phyloP scores from a whole-genome alignment of 1,140 invertebrate species.

The Stegodyphus mimosarum region DNA sequence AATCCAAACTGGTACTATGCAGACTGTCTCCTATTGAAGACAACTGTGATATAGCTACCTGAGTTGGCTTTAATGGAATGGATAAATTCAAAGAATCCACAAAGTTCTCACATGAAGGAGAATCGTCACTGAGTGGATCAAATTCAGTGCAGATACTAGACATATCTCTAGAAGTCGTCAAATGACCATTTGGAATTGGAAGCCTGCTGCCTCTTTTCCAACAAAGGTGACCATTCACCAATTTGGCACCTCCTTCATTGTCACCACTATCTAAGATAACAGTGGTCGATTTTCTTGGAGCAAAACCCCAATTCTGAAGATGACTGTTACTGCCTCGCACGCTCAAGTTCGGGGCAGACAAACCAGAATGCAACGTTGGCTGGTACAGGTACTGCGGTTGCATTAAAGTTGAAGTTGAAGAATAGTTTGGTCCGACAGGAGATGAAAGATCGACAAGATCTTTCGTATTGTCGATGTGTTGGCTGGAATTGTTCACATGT shows the following conservation, averaged over 20 bases:
- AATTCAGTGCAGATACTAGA: conserved; percentile 56
- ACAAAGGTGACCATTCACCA: conserved; percentile 52
- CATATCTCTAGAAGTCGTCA: conserved; percentile 8
- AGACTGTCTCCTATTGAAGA: conserved; percentile 57
- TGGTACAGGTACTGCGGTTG: conserved; percentile 16
- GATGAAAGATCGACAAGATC: conserved; percentile 28
- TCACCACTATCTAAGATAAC: background rate
- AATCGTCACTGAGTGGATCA: conserved; percentile 46
- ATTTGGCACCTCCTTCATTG: conserved; percentile 23
- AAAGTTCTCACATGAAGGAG: conserved; percentile 50
- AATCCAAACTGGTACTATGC: conserved; percentile 53
- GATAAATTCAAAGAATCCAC: conserved; percentile 52
- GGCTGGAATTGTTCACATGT: background rate
- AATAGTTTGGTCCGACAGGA: background rate
- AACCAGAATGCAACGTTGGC: conserved; percentile 26
- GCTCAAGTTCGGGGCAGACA: conserved; percentile 36
- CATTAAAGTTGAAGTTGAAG: conserved; percentile 38
- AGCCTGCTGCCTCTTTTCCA: conserved; percentile 31
- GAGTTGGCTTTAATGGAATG: conserved; percentile 42
- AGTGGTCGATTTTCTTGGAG: background rate
- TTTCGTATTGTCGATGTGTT: background rate
- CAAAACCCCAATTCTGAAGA: conserved; percentile 41
- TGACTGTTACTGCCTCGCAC: background rate
- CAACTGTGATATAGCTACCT: conserved; percentile 28
- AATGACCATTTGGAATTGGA: background rate